Conservation (phyloP, 2,797 vertebrate genomes). For the Sebastes diaconus region DNA sequence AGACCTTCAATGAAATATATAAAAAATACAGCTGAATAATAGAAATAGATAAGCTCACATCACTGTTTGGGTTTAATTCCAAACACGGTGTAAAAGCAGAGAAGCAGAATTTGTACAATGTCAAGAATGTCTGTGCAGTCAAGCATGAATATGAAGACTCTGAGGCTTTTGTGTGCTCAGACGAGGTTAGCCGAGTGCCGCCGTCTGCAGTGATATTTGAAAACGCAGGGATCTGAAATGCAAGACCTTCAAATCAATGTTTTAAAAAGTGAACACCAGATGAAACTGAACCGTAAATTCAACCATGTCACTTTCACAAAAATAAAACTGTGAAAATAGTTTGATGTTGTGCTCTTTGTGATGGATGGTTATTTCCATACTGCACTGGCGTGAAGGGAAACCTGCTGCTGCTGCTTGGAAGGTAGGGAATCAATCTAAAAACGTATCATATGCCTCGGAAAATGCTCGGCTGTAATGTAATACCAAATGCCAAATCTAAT, state of each 20-base stretch:
- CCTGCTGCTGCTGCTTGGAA: background rate
- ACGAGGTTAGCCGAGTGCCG: background rate
- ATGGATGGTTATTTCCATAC: slow-evolving; percentile 30
- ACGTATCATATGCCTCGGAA: slow-evolving; percentile 15
- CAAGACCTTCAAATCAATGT: slow-evolving; percentile 9
- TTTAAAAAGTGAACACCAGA: background rate
- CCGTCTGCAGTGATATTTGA: slow-evolving; percentile 18
- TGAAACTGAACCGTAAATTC: background rate
- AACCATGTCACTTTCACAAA: background rate
- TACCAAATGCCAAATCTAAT: slow-evolving; percentile 27
- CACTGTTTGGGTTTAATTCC: background rate
- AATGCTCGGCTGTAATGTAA: slow-evolving; percentile 22
- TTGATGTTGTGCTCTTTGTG: background rate
- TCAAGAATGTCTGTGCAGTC: background rate
- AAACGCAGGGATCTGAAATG: background rate
- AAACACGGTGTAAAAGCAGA: background rate
- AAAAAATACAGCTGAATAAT: background rate
- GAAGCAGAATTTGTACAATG: background rate
- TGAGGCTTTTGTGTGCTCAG: background rate
- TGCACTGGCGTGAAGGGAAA: background rate
- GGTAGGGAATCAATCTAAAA: slow-evolving; percentile 50
- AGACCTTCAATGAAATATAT: background rate
- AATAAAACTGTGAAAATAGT: slow-evolving; percentile 7
- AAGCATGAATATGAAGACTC: slow-evolving; percentile 15
- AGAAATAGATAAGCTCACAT: background rate